These are phyloP conservation scores for Physella acuta DNA, from an alignment of 1,140 invertebrate species.

Conservation along the genomic window DNA sequence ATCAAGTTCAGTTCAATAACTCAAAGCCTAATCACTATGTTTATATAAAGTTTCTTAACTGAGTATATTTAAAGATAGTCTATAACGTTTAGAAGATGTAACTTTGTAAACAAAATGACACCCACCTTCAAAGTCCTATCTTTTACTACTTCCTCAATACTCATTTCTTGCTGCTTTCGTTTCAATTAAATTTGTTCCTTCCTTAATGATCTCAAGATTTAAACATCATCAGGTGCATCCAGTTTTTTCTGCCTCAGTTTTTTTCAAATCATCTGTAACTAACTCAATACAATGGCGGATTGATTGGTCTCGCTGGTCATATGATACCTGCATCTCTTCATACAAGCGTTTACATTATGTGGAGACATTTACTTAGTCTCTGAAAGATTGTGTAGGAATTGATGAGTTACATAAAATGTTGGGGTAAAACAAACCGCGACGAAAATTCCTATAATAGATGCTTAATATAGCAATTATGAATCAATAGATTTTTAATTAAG, in stretches of 20 bases:
- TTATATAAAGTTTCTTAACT: no score
- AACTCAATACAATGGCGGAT: slow-evolving; percentile 78
- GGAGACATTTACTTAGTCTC: slow-evolving; percentile 71
- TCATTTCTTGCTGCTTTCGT: slow-evolving; percentile 79
- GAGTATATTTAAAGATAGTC: no score
- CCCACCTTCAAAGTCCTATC: slow-evolving; percentile 70
- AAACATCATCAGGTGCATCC: slow-evolving; percentile 66
- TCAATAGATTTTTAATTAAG: no score
- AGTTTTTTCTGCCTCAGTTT: slow-evolving; percentile 69
- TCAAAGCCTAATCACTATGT: no score
- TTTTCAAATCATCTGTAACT: slow-evolving; percentile 71
- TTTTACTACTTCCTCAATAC: no score
- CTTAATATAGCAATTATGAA: no score
- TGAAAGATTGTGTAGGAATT: no score
- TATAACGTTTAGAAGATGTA: no score
- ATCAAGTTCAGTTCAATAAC: no score
- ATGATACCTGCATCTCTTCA: slow-evolving; percentile 64
- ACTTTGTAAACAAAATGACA: neutral
- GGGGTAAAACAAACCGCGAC: no score
- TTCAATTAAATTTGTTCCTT: slow-evolving; percentile 81
- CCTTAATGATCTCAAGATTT: slow-evolving; percentile 71
- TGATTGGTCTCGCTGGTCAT: slow-evolving; percentile 67
- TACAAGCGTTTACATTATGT: slow-evolving; percentile 76
- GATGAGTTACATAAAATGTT: no score
- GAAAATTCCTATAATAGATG: no score